Base-by-base conservation (phyloP, 2,888 invertebrate species). In the Drosophila vallismaia region DNA sequence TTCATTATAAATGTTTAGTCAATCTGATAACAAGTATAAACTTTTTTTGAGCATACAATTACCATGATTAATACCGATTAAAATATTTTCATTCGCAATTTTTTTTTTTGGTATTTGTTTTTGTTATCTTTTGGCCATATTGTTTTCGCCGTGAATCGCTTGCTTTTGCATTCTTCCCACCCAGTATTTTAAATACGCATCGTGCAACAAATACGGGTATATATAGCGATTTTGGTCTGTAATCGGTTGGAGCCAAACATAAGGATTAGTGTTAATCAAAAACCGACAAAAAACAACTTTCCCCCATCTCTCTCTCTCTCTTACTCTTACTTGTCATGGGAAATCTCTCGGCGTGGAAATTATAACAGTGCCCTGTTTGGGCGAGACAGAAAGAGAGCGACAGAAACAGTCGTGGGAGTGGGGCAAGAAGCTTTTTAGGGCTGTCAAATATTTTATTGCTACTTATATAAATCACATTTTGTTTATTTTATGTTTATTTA, bases 161-260 rank as follows among this genome's bases (percentile, higher is more conserved):
- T 88, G 64, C 73, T 87, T 49, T 45, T 50, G 29, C 72, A 82
- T 88, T 73, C 90, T 90, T 74, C 69, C 68, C 84, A 79, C 90
- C 89, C 81, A 86, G 75, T 79, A 89, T 42, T 84, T 85, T 83
- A 82, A 90, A 90, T 89, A 86, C 79, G 89, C 77, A 74, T 75
- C 75, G 71, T 72, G 88, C 90, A 89, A 90, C 90, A 90, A 89
- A 89, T 82, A 76, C 52, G 42, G n/a, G 36, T 38, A 19, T 19
- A 19, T 19, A 19, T 19, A 19, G 19, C 19, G 52, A 29, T 76
- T 71, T 73, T 71, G 88, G 76, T 85, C 89, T 86, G 88, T 73
- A 89, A 77, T 71, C 45, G 71, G 48, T 71, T 77, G 88, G 84
- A 86, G 89, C 88, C 74, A 77, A 89, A 88, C 75, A 62, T 75